Evolutionary conservation across 2,113 vertebrate species (phyloP).

Genomic region (Hemichromis elongatus): DNA sequence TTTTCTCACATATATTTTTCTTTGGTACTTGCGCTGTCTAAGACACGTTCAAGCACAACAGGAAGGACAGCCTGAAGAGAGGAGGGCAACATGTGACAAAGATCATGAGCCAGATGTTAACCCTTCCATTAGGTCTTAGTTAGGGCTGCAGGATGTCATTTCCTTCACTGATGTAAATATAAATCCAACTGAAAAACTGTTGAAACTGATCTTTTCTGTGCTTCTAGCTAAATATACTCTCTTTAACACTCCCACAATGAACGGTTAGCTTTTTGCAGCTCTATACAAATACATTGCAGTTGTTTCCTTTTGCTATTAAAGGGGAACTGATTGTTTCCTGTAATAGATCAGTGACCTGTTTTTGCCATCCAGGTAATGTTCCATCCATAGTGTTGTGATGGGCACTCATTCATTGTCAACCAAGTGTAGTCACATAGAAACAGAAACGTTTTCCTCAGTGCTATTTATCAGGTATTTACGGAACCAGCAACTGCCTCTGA

Average conservation of each 20-base stretch:
- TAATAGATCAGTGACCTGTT: background rate
- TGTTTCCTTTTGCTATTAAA: background rate
- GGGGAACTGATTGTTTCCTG: background rate
- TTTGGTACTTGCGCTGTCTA: background rate
- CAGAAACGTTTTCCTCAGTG: background rate
- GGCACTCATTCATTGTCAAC: background rate
- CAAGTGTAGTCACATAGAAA: background rate
- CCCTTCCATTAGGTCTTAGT: background rate
- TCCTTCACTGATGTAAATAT: background rate
- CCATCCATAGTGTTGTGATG: background rate
- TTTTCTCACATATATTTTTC: background rate
- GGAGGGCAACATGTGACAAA: background rate
- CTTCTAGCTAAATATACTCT: background rate
- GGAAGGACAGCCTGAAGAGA: background rate
- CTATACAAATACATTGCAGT: background rate
- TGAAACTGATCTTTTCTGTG: background rate
- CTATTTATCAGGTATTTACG: background rate
- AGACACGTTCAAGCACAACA: background rate
- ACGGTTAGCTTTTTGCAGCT: background rate
- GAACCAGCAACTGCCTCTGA: background rate
- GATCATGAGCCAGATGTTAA: slow-evolving; percentile 54
- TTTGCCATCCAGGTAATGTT: background rate
- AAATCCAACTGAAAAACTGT: background rate
- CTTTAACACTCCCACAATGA: background rate
- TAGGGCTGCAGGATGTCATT: background rate